Percentiles rank a stretch among this genome's conserved stretches.
Conservation (phyloP, 2,888 invertebrate species). For the Aleiodes testaceus region DNA sequence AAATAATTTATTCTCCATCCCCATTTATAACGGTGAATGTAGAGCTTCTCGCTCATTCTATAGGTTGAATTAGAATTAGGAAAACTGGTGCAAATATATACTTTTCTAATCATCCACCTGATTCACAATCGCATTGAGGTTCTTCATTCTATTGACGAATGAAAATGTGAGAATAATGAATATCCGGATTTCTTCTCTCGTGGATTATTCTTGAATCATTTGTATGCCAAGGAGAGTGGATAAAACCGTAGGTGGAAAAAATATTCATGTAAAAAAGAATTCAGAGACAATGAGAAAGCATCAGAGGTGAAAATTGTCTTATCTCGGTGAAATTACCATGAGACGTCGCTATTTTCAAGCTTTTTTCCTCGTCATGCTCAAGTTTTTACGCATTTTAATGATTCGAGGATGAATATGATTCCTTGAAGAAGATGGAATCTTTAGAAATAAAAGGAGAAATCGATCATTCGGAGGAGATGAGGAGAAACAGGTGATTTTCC, state of each 20-base stretch:
- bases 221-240: slow-evolving; percentile 43
- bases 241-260: slow-evolving; percentile 34
- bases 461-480: background rate
- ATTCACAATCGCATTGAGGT: slow-evolving; percentile 2
- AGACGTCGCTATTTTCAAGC: slow-evolving; percentile 8
- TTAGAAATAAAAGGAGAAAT: background rate
- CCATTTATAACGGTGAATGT: slow-evolving; percentile 63
- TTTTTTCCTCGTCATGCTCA: slow-evolving; percentile 15
- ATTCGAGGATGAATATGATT: slow-evolving; percentile 6
- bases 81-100: slow-evolving; percentile 37
- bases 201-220: too few relatives aligned
- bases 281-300: slow-evolving; percentile 23
- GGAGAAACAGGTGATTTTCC: slow-evolving; percentile 15
- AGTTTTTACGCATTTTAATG: slow-evolving; percentile 18
- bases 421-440: background rate
- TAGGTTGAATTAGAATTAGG: slow-evolving; percentile 53
- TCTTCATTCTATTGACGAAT: too few relatives aligned
- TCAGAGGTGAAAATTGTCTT: slow-evolving; percentile 38
- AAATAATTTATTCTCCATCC: slow-evolving; percentile 61
- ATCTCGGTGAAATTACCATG: slow-evolving; percentile 30
- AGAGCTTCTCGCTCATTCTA: slow-evolving; percentile 61
- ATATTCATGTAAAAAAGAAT: slow-evolving; percentile 44
- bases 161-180: too few relatives aligned
- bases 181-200: too few relatives aligned
- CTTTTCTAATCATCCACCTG: slow-evolving; percentile 27